Evolutionary conservation across 2,113 vertebrate genomes (phyloP), one percentile per base, ranked within the genome.

Genomic region (Brevimyrus niger): DNA sequence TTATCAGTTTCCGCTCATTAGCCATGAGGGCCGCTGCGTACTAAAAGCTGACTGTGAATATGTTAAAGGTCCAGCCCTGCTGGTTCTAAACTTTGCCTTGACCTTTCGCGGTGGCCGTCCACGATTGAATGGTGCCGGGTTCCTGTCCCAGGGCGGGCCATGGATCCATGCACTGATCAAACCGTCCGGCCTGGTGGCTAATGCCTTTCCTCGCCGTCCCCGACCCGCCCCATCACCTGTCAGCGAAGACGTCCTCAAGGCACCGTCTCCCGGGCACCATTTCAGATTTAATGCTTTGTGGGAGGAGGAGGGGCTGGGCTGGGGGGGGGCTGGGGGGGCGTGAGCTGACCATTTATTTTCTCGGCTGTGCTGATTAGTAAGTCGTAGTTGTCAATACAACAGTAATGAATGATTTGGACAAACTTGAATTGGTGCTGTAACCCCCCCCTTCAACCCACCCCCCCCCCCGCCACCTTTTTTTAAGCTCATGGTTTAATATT

Each of bases 31-130:
- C 90, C 89, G 90, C 89, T 90, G 90, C 89, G 85, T 89, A 93
- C 93, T 95, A 95, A 95, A 95, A 94, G 95, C 95, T 95, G 96
- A 95, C 96, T 93, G 92, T 96, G 95, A 96, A 96, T 96, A 96
- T 96, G 95, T 96, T 95, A 95, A 94, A 92, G 93, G 53, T 1
- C 21, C 92, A 92, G 91, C 92, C 93, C 94, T 94, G 91, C 89
- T 91, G 90, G 93, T 93, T 94, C 93, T 95, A 96, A 95, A 95
- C 95, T 94, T 93, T 95, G 94, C 94, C 93, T 94, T 95, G 95
- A 96, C 95, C 95, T 96, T 96, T 94, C 82, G 42, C 88, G 73
- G 82, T 83, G 89, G 90, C 90, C 91, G 90, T 89, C 91, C 91
- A 89, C 88, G 86, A 65, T 89, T 38, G 90, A 89, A 88, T 87